Evolutionary conservation across 2,797 vertebrate species (phyloP).

Genomic region (Crenuchus spilurus): DNA sequence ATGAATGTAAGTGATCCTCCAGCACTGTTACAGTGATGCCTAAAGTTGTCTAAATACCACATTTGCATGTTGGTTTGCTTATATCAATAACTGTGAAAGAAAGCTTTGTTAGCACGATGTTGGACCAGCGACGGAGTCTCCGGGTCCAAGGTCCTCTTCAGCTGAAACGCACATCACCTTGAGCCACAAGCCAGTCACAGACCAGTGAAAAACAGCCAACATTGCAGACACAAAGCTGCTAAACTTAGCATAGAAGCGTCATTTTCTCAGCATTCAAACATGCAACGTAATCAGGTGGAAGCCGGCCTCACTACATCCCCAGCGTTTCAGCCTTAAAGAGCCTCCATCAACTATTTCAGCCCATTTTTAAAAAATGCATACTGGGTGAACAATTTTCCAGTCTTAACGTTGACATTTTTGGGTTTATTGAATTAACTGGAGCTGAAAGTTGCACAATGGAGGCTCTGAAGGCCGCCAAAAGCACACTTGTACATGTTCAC

Average conservation of each 20-base stretch:
- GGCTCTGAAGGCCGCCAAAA: constrained; percentile 4
- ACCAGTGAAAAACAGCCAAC: constrained; percentile 27
- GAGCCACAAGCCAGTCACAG: constrained; percentile 29
- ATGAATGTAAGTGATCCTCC: background rate
- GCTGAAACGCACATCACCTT: constrained; percentile 15
- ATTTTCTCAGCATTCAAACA: background rate
- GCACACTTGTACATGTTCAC: background rate
- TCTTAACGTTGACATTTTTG: no score
- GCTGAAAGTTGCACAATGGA: constrained; percentile 17
- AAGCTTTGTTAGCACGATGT: background rate
- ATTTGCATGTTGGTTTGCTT: constrained; percentile 12
- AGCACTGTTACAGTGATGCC: background rate
- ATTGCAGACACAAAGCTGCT: background rate
- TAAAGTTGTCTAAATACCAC: background rate
- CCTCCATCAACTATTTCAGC: constrained; percentile 9
- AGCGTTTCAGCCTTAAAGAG: background rate
- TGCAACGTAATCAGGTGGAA: constrained; percentile 20
- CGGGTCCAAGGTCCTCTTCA: background rate
- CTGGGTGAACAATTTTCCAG: no score
- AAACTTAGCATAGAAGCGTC: constrained; percentile 1
- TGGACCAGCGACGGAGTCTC: background rate
- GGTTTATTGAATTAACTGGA: background rate
- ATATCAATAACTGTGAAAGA: background rate
- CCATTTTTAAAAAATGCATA: background rate
- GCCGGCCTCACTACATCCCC: background rate